A percentile compares a stretch with the other conserved stretches of the same genome.
Evolutionary conservation across 2,113 vertebrate genomes (phyloP).

Genomic region (Scopus umbretta): DNA sequence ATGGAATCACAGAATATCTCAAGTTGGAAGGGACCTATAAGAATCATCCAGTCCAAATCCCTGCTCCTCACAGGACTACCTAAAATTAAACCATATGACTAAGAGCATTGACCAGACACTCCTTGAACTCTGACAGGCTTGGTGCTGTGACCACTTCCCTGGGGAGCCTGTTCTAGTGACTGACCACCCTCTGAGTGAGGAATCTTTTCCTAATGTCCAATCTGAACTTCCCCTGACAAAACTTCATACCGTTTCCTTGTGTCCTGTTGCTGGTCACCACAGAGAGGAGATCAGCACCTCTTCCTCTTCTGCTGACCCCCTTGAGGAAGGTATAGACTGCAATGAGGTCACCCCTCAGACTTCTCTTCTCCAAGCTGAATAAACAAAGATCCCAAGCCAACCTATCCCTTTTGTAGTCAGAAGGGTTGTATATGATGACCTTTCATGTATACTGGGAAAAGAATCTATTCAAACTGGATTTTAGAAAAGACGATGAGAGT

Average conservation of each 20-base stretch:
- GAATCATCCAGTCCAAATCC: not conserved
- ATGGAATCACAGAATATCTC: not conserved
- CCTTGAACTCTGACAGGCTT: not conserved
- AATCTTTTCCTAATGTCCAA: not conserved
- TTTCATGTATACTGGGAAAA: not conserved
- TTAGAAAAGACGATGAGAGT: not conserved
- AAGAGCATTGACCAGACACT: rapidly evolving
- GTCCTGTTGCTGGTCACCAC: not conserved
- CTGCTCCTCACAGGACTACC: not conserved
- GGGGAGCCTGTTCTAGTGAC: not conserved
- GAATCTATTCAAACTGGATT: not conserved
- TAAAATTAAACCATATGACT: not conserved
- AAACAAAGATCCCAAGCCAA: not conserved
- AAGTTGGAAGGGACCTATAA: not conserved
- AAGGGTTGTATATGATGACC: not conserved
- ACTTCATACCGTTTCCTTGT: not conserved
- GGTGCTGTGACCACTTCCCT: not conserved
- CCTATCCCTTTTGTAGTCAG: not conserved
- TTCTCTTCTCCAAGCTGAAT: not conserved
- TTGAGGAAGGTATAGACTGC: not conserved
- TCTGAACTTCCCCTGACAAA: not conserved
- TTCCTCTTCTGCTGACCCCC: not conserved
- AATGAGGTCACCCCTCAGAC: not conserved
- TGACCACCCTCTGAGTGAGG: not conserved
- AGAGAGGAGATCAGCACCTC: not conserved